A percentile compares a stretch with the other conserved stretches of the same genome.
Evolutionary conservation across 1,140 invertebrate species (phyloP).

Genomic region (Heliconius nattereri): DNA sequence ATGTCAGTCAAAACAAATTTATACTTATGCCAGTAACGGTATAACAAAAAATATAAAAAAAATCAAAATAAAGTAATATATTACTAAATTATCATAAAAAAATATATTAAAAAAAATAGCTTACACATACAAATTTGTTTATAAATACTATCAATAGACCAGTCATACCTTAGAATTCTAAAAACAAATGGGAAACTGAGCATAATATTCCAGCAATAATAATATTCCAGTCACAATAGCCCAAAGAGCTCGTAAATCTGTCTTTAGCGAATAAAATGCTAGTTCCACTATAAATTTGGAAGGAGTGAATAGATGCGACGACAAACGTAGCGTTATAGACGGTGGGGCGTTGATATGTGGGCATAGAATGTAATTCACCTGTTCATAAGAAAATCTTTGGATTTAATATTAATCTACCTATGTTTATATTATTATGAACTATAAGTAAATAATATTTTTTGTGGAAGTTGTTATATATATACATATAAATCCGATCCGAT

Average conservation of each 20-base stretch:
- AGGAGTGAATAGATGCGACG: constrained; percentile 51
- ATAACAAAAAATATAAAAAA: background rate
- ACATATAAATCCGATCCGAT: too few relatives aligned
- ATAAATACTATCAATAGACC: background rate
- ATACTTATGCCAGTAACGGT: too few relatives aligned
- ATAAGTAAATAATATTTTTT: too few relatives aligned
- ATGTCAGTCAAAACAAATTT: too few relatives aligned
- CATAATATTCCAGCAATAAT: too few relatives aligned
- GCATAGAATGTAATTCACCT: constrained; percentile 13
- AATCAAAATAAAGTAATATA: background rate
- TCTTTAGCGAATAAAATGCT: constrained; percentile 58
- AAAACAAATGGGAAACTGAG: constrained; percentile 37
- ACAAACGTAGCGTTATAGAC: constrained; percentile 49
- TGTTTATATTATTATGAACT: too few relatives aligned
- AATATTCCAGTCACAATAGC: constrained; percentile 63
- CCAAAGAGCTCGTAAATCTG: constrained; percentile 56
- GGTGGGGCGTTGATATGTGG: constrained; percentile 39
- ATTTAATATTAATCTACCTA: background rate
- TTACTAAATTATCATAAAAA: background rate
- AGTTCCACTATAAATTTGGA: constrained; percentile 50
- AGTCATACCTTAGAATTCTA: background rate
- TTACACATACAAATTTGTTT: background rate
- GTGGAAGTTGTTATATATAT: too few relatives aligned
- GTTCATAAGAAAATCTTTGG: constrained; percentile 13
- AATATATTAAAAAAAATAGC: background rate